Evolutionary conservation across 2,888 invertebrate species (phyloP), one percentile per base, ranked within the genome.

Genomic region (Alentia gelatinosa): DNA sequence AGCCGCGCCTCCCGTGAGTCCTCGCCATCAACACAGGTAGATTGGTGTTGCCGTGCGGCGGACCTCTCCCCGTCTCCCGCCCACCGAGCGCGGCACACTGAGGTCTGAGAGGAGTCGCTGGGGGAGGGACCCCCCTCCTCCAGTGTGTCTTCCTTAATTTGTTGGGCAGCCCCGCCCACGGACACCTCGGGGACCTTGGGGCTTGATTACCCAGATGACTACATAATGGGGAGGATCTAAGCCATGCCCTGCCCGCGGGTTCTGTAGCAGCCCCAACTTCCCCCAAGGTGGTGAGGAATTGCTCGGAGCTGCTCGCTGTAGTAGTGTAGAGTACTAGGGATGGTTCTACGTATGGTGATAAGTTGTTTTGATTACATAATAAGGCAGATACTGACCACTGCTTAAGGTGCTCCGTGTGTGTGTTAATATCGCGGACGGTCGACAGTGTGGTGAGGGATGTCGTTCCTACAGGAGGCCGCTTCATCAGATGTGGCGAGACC

Each of bases 151-250:
- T 12, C 39, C 39, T 79, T 79, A 79, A 79, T 79, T 79, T 79
- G 79, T 39, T 26, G 37, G 35, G 79, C 79, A 23, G 79, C 79
- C 79, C 35, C 39, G 39, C 79, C 79, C 39, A 35, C 39, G 79
- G 79, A 79, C 79, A 79, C 79, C 39, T 79, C 23, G 26, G 79
- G 79, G 79, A 79, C 35, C 39, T 19, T 7, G 79, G 37, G 37
- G 79, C 37, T 39, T 79, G 79, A 79, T 79, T 79, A 39, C 79
- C 79, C 7, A 37, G 79, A 79, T 79, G 79, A 79, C 79, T 35
- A 79, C 79, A 79, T 79, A 79, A 79, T 79, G 79, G 79, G 37
- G 4, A 39, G 37, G 37, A 37, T 35, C 79, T 79, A 79, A 79
- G 79, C 79, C 79, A 15, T 37, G 37, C 79, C 9, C 9, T 35